Evolutionary conservation across 2,113 vertebrate species (phyloP), one percentile per base, ranked within the genome.

Genomic region (Brienomyrus longianalis): DNA sequence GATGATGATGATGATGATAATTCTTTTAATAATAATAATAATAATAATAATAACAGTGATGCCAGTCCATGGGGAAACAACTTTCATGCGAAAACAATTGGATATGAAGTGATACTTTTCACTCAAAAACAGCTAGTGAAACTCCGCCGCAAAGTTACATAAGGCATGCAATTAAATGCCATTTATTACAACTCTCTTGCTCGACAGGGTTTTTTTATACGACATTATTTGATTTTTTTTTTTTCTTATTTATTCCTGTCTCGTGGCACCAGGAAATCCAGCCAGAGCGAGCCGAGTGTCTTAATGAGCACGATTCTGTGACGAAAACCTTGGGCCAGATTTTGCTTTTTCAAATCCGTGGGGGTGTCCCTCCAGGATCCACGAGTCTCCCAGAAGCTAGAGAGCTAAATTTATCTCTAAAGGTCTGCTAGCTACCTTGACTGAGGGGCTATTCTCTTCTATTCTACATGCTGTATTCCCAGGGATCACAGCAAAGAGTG

Each of bases 141-240:
- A 47, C 45, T 84, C 45, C 45, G 7, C 17, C 39, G 19, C 35
- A 48, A 48, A n/a, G 83, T 84, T 45, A 84, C 83, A 52, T 89
- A 54, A 84, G 77, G 31, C 52, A 8, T 83, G 39, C 74, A 83
- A 83, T 89, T 56, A 83, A 83, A 83, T 89, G 52, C 50, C 11
- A 89, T 89, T 74, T 59, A 50, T 89, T 84, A 43, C 31, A 56
- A 23, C 88, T 84, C 74, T 47, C 52, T 83, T 89, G 70, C 74
- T 48, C 62, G 88, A 66, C 74, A 19, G 48, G 66, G 88, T 80
- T 17, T 89, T 89, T 80, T 80, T 56, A 84, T 84, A 35, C 62
- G 77, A 89, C 74, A 83, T 83, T 89, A 62, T 88, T 59, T 83
- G 9, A 89, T 89, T 13, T 89, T 89, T 50, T 74, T 52, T 88